These are phyloP conservation scores for Calliphora vicina DNA, from an alignment of 1,140 invertebrate genomes.

Conservation along the genomic window DNA sequence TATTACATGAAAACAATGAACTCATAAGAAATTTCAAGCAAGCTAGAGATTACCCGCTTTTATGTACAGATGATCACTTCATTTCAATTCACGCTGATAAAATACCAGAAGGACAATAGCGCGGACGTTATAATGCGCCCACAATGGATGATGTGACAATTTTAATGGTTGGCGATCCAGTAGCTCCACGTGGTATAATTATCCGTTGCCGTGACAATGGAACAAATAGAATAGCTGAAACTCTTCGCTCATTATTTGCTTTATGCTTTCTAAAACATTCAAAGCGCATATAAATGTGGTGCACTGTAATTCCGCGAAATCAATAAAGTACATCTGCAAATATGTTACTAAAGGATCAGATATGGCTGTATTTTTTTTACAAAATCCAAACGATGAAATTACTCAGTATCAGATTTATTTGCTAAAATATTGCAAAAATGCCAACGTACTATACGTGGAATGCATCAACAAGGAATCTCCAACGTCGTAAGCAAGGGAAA, in stretches of 20 bases:
- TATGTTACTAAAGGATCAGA: too few species aligned
- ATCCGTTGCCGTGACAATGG: conserved; percentile 37
- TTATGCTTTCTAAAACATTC: too few species aligned
- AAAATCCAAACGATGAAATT: too few species aligned
- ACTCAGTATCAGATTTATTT: too few species aligned
- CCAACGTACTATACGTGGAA: too few species aligned
- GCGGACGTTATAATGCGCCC: conserved; percentile 62
- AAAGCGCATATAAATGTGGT: too few species aligned
- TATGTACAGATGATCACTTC: conserved; percentile 45
- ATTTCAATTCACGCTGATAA: conserved; percentile 49
- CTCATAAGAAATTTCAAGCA: conserved; percentile 57
- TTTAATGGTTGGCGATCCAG: conserved; percentile 55
- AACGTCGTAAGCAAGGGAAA: too few species aligned
- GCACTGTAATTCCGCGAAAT: too few species aligned
- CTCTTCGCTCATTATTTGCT: conserved; percentile 58
- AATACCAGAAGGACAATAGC: conserved; percentile 61
- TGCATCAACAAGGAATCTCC: too few species aligned
- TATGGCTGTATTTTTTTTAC: too few species aligned
- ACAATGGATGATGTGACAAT: conserved; percentile 60
- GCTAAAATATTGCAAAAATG: too few species aligned
- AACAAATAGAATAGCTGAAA: conserved; percentile 52
- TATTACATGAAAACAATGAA: conserved; percentile 59
- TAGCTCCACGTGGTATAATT: conserved; percentile 42
- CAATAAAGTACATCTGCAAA: too few species aligned
- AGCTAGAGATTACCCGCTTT: conserved; percentile 54